Base-by-base conservation (phyloP, 2,888 invertebrate species). In the Eumerus sabulonum region DNA sequence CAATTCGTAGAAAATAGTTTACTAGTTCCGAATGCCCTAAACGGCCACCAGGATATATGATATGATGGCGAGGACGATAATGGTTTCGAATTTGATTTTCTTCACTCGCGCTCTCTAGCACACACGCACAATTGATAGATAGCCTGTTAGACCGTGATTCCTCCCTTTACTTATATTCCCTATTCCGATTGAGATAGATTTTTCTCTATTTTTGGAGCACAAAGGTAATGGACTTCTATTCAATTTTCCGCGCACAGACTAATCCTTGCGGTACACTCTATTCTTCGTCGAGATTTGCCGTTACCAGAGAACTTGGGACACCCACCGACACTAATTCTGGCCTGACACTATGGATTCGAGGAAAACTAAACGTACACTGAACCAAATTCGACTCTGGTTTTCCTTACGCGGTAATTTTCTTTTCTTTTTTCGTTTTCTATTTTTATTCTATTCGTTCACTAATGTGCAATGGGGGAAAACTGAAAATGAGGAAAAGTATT, bases 271-370 rank as follows among this genome's bases (percentile, higher is more conserved):
- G 71, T 18, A 64, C 38, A 14, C 38, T 38, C 1, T 12, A 5
- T 53, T 45, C 36, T 47, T 19, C 35, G 36, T 63, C 35, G 17
- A 12, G 45, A 51, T 57, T 70, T 62, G 38, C 71, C 71, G 71
- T 72, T 72, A 72, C 19, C 53, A 72, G 51, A 72, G 51, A 62
- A 71, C 56, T 71, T 9, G 18, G n/a, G n/a, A n/a, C n/a, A 54
- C n/a, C 9, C 9, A 18, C 38, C 17, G 18, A 42, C 50, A 56
- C 56, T 54, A 16, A 56, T 44, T 44, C 63, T 40, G 40, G 3
- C 27, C n/a, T n/a, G 27, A 27, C 27, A 27, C 27, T 27, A 27
- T 27, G n/a, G n/a, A 27, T 27, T 27, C 27, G 27, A 27, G 2
- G 27, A 27, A 27, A 27, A 27, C 27, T 27, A 27, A 27, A 27